phyloP scores from a whole-genome alignment of 2,113 vertebrate genomes.

The Fregetta grallaria region DNA sequence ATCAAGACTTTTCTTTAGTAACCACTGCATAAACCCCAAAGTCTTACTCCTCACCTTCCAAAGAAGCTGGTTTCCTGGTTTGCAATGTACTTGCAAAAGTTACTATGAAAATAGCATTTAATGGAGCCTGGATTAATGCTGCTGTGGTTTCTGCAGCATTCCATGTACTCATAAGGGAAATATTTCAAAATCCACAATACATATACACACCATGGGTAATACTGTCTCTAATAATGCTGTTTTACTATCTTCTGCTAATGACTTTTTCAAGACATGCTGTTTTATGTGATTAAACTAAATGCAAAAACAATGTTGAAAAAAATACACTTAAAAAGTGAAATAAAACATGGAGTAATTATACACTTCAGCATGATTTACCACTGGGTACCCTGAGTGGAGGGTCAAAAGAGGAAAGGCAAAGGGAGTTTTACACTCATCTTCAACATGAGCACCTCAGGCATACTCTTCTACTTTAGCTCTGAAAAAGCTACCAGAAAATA shows the following conservation, averaged over 20 bases:
- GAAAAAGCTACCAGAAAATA: neutral
- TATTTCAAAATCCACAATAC: neutral
- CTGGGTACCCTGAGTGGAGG: neutral
- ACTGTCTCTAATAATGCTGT: neutral
- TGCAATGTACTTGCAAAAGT: neutral
- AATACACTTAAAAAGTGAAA: neutral
- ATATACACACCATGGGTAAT: neutral
- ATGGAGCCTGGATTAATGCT: neutral
- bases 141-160: neutral
- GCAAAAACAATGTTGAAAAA: neutral
- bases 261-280: neutral
- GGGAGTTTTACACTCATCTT: neutral
- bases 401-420: neutral
- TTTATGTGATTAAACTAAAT: neutral
- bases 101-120: neutral
- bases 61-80: neutral
- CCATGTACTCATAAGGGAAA: neutral
- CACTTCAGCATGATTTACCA: neutral
- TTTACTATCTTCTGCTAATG: neutral
- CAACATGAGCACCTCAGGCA: neutral
- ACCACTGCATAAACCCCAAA: neutral
- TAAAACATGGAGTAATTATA: neutral
- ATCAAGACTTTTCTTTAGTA: neutral
- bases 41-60: neutral
- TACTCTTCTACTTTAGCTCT: neutral